phyloP scores from a whole-genome alignment of 2,113 vertebrate genomes.

The Thermophis baileyi region DNA sequence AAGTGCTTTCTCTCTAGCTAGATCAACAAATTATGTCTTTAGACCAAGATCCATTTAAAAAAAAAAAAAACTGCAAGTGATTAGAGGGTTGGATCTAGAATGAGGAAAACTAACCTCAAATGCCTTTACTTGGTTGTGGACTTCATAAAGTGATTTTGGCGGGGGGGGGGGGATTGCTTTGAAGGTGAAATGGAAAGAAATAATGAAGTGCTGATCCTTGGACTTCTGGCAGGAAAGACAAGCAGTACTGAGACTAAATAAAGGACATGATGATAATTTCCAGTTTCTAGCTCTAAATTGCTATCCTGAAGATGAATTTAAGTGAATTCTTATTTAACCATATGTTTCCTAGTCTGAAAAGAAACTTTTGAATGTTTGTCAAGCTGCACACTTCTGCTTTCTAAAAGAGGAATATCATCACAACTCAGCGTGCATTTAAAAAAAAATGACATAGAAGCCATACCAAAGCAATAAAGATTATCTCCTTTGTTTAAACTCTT shows the following conservation, averaged over 20 bases:
- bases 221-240: neutral
- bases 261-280: neutral
- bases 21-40: neutral
- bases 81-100: neutral
- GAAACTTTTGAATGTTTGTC: neutral
- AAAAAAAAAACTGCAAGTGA: neutral
- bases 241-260: neutral
- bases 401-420: neutral
- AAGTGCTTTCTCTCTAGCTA: neutral
- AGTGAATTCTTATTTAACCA: neutral
- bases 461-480: neutral
- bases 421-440: neutral
- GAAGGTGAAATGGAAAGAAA: neutral
- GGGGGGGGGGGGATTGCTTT: neutral
- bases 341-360: neutral
- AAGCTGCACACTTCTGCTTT: neutral
- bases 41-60: neutral
- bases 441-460: neutral
- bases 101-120: neutral
- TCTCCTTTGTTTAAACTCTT: neutral
- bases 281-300: neutral
- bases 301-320: neutral
- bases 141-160: neutral
- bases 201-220: neutral
- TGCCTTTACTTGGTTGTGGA: neutral